phyloP scores from a whole-genome alignment of 2,888 invertebrate species.

The Acanthosoma haemorrhoidale region DNA sequence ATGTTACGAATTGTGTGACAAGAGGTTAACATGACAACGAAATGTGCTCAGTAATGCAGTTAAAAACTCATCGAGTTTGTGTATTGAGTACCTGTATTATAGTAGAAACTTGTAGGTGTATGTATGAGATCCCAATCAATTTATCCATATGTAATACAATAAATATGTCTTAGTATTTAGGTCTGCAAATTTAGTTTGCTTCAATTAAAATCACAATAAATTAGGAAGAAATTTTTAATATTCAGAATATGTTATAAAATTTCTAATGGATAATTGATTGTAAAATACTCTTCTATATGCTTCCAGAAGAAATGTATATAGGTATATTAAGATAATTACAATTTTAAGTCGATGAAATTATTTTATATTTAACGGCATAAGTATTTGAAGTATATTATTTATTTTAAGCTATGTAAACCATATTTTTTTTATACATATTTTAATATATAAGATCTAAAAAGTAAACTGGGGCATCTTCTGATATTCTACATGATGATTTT shows the following conservation, averaged over 20 bases:
- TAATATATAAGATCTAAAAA: background rate
- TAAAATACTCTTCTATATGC: background rate
- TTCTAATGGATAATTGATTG: background rate
- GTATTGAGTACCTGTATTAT: constrained; percentile 25
- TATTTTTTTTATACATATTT: background rate
- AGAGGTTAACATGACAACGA: constrained; percentile 26
- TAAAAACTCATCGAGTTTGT: background rate
- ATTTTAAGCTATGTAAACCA: background rate
- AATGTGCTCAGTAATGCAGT: constrained; percentile 24
- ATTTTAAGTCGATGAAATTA: background rate
- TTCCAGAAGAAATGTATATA: constrained; percentile 5
- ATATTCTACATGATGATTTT: background rate
- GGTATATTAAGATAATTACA: background rate
- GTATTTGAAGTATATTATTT: background rate
- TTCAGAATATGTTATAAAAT: background rate
- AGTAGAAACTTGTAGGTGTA: constrained; percentile 10
- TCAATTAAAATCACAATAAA: background rate
- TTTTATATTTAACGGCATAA: background rate
- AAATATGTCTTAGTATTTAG: background rate
- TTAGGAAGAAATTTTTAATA: background rate
- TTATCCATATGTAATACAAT: background rate
- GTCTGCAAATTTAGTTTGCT: background rate
- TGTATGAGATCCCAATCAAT: background rate
- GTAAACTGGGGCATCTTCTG: background rate
- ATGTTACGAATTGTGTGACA: background rate